These are phyloP conservation scores for Eupithecia insigniata DNA, from an alignment of 2,888 invertebrate species.

Conservation along the genomic window DNA sequence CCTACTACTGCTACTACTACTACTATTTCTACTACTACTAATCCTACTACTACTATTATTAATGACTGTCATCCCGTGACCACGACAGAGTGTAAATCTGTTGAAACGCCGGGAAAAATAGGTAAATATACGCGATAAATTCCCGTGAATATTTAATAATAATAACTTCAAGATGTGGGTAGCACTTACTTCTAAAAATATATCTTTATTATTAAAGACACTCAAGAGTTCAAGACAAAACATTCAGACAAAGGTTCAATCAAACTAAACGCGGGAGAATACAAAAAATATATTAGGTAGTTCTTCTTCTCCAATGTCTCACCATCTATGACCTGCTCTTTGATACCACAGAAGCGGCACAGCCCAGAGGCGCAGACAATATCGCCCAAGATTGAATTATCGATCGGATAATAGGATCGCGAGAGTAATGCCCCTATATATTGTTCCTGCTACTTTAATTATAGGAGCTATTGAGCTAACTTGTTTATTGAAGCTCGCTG, in stretches of 20 bases:
- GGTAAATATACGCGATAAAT: too few species aligned
- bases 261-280: background rate
- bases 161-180: too few species aligned
- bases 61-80: too few species aligned
- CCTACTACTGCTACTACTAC: too few species aligned
- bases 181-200: background rate
- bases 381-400: conserved; percentile 77
- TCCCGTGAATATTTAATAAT: too few species aligned
- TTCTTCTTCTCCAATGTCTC: background rate
- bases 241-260: background rate
- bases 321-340: conserved; percentile 19
- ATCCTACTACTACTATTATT: too few species aligned
- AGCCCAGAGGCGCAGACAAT: conserved; percentile 68
- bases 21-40: too few species aligned
- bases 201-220: too few species aligned
- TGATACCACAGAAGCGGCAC: conserved; percentile 60
- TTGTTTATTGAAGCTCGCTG: conserved; percentile 53
- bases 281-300: background rate
- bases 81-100: too few species aligned
- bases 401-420: conserved; percentile 75
- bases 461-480: conserved; percentile 54
- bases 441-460: conserved; percentile 69
- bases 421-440: conserved; percentile 70
- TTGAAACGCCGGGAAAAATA: too few species aligned
- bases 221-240: too few species aligned